Conservation (phyloP, 2,797 vertebrate genomes). For the Eremophila alpestris region DNA sequence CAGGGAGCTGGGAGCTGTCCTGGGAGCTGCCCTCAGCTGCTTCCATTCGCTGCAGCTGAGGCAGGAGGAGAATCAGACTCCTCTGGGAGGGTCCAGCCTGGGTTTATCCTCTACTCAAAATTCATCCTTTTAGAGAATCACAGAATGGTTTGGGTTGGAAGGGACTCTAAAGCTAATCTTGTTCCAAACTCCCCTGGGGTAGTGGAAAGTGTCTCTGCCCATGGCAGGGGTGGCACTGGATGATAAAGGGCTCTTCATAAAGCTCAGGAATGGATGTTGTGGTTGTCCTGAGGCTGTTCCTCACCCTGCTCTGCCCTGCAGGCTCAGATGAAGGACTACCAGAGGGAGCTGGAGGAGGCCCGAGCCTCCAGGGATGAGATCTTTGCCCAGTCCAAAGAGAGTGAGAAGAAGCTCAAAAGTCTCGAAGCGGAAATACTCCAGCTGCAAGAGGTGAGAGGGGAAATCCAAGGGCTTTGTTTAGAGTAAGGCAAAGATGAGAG, state of each 20-base stretch:
- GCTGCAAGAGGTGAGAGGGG: slow-evolving; percentile 87
- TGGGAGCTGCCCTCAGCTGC: neutral
- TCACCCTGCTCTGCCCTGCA: slow-evolving; percentile 47
- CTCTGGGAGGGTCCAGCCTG: neutral
- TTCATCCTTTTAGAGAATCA: neutral
- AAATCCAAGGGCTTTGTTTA: neutral
- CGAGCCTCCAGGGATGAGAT: slow-evolving; percentile 95
- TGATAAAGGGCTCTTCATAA: neutral
- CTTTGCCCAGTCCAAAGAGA: slow-evolving; percentile 95
- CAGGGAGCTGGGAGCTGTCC: neutral
- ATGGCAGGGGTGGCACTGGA: neutral
- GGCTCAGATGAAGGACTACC: slow-evolving; percentile 98
- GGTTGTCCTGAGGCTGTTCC: neutral
- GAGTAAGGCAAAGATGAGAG: neutral
- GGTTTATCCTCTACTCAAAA: neutral
- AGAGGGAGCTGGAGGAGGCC: slow-evolving; percentile 94
- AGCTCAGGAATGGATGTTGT: neutral
- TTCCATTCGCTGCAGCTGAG: neutral
- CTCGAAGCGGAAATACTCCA: slow-evolving; percentile 97
- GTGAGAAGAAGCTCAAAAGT: slow-evolving; percentile 96
- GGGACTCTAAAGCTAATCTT: neutral
- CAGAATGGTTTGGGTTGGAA: neutral
- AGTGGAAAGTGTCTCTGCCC: neutral
- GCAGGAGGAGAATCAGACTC: neutral
- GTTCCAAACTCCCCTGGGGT: neutral